These are phyloP conservation scores for Lates calcarifer DNA, from an alignment of 2,113 vertebrate species.

Conservation along the genomic window DNA sequence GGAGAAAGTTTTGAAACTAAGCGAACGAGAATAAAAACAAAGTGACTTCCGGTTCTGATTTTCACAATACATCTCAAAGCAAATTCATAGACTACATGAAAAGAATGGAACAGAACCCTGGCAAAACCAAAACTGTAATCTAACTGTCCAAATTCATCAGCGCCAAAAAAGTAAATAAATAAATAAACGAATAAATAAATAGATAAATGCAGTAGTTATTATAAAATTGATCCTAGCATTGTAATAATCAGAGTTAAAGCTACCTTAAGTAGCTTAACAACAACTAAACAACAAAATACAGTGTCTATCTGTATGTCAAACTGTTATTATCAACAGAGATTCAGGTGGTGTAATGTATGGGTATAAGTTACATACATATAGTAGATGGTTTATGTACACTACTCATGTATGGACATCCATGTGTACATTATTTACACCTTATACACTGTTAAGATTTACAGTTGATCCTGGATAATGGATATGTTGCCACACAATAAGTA, in stretches of 20 bases:
- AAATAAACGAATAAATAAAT: no score
- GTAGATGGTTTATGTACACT: not conserved
- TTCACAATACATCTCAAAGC: slow-evolving; percentile 43
- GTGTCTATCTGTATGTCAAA: not conserved
- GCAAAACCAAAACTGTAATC: not conserved
- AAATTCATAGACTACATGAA: no score
- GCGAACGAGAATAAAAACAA: accelerated
- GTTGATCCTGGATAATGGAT: not conserved
- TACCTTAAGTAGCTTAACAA: not conserved
- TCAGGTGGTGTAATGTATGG: no score
- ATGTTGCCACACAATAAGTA: not conserved
- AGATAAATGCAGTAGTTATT: no score
- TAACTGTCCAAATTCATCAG: not conserved
- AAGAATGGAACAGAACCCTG: not conserved
- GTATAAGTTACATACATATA: not conserved
- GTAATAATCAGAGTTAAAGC: not conserved
- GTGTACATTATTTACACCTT: not conserved
- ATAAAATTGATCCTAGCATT: no score
- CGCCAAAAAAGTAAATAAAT: no score
- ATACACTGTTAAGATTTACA: not conserved
- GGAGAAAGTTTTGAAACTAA: slow-evolving; percentile 6
- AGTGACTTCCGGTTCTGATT: not conserved
- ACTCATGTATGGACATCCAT: not conserved
- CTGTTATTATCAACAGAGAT: not conserved
- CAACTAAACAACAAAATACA: not conserved